phyloP scores from a whole-genome alignment of 2,888 invertebrate species.

The Eilema caniola region DNA sequence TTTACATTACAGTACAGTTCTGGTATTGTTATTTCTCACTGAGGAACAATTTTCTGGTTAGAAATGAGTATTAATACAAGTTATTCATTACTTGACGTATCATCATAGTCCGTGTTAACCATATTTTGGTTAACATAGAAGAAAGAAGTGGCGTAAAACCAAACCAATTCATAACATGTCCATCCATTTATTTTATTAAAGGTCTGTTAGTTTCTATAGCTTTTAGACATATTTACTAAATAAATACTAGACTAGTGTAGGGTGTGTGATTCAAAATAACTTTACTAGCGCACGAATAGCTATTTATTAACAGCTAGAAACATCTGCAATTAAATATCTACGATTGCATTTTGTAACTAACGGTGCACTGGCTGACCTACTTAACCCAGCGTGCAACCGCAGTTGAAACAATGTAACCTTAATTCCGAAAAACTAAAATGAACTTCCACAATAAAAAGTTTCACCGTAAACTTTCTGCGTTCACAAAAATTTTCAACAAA shows the following conservation, averaged over 20 bases:
- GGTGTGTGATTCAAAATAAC: no score
- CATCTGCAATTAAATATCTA: slow-evolving; percentile 12
- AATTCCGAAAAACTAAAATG: background rate
- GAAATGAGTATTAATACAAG: background rate
- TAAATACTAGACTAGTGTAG: background rate
- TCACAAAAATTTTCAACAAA: slow-evolving; percentile 39
- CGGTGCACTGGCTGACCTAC: slow-evolving; percentile 8
- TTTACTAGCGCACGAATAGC: background rate
- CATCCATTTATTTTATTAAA: no score
- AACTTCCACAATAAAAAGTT: background rate
- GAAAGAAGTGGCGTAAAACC: no score
- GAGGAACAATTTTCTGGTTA: background rate
- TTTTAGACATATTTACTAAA: no score
- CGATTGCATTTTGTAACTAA: background rate
- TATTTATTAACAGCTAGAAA: background rate
- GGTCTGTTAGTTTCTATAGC: no score
- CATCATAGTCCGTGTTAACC: background rate
- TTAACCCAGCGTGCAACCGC: background rate
- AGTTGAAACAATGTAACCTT: slow-evolving; percentile 6
- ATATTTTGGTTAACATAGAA: background rate
- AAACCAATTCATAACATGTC: no score
- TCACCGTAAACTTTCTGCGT: slow-evolving; percentile 10
- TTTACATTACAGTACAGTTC: background rate
- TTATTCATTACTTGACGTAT: no score
- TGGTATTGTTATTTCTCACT: background rate